phyloP scores from a whole-genome alignment of 64 coral and sea anemone species.

The Trachythela sp. region DNA sequence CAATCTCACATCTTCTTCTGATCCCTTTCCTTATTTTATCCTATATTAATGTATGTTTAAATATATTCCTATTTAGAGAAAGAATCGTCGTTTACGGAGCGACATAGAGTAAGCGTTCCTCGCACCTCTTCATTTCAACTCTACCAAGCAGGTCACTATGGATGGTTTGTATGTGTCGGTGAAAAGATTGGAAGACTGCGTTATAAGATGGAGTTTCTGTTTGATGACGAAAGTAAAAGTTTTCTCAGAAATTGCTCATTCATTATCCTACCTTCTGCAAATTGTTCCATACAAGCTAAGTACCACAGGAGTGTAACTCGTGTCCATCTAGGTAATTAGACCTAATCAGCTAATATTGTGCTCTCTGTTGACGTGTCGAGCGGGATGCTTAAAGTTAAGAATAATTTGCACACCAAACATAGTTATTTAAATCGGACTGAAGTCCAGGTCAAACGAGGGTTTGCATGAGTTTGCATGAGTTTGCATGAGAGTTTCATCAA shows the following conservation, averaged over 20 bases:
- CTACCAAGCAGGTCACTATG: background rate
- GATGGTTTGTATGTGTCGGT: conserved; percentile 7
- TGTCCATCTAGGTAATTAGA: background rate
- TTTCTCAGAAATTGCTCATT: conserved; percentile 12
- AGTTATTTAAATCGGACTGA: too few relatives aligned
- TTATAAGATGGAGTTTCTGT: background rate
- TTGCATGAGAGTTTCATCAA: too few relatives aligned
- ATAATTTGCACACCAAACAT: background rate
- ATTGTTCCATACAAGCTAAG: background rate
- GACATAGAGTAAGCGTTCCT: background rate
- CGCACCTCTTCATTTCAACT: conserved; percentile 12
- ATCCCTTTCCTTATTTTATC: too few relatives aligned
- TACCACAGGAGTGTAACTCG: background rate
- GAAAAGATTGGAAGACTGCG: background rate
- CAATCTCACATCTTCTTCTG: too few relatives aligned
- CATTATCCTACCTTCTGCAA: background rate
- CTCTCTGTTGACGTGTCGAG: background rate
- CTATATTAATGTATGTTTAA: too few relatives aligned
- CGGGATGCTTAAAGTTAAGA: background rate
- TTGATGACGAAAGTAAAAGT: background rate
- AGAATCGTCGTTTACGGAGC: conserved; percentile 7
- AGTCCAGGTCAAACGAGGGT: too few relatives aligned
- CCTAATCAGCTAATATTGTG: background rate
- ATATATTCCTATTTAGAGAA: background rate
- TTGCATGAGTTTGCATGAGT: too few relatives aligned